Percentiles rank a stretch among this genome's conserved stretches.
Conservation (phyloP, 2,113 vertebrate genomes). For the Microcebus lehilahytsara region DNA sequence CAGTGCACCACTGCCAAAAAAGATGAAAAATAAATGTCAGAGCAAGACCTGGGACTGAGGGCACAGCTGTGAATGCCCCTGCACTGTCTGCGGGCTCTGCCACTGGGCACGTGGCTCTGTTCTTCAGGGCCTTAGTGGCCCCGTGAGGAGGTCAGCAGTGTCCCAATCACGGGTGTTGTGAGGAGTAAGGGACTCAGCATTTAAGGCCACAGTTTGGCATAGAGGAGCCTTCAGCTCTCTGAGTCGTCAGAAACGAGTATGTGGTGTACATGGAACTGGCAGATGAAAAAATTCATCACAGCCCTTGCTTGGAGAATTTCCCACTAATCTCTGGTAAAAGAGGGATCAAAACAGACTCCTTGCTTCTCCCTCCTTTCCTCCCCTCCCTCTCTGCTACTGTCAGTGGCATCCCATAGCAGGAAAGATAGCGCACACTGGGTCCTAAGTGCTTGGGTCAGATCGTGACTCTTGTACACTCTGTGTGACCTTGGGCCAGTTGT, state of each 20-base stretch:
- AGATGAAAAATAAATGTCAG: neutral
- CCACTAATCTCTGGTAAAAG: neutral
- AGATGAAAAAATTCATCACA: neutral
- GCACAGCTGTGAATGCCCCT: neutral
- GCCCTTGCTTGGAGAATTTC: constrained; percentile 8
- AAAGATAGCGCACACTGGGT: neutral
- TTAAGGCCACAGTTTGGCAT: neutral
- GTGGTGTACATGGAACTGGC: neutral
- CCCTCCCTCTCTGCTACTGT: neutral
- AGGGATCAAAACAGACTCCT: neutral
- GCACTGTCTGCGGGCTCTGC: neutral
- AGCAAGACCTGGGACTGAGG: neutral
- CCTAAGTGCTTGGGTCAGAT: neutral
- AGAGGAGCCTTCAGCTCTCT: neutral
- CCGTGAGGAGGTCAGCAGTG: neutral
- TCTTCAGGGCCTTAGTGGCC: neutral
- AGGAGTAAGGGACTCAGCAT: neutral
- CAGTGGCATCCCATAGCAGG: neutral
- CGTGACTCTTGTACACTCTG: neutral
- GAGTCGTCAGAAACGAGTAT: neutral
- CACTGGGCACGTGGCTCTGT: neutral
- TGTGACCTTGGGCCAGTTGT: neutral
- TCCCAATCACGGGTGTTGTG: neutral
- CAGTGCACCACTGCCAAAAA: neutral
- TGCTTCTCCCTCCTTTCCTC: neutral